phyloP scores from a whole-genome alignment of 2,797 vertebrate species.

The Acanthurus tractus region DNA sequence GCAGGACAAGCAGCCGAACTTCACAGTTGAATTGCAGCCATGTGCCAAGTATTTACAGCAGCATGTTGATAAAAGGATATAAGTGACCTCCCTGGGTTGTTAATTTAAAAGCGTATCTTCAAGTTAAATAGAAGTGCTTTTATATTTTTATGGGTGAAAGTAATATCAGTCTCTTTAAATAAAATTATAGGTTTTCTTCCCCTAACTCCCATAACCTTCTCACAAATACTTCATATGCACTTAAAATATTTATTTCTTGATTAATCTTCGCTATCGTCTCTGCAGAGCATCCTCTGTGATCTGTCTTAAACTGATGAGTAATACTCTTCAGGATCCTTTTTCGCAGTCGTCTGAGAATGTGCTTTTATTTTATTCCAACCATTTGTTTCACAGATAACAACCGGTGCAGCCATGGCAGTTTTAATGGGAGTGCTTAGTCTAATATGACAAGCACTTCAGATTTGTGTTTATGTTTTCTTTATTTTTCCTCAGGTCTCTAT shows the following conservation, averaged over 20 bases:
- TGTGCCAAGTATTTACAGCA: neutral
- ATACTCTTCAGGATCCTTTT: neutral
- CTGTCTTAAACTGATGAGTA: conserved; percentile 1
- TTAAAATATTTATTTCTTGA: neutral
- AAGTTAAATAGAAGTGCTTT: too few relatives aligned
- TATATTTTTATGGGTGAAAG: too few relatives aligned
- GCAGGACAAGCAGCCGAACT: neutral
- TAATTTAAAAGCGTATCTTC: too few relatives aligned
- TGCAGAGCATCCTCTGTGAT: neutral
- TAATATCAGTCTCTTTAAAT: too few relatives aligned
- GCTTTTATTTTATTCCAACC: conserved; percentile 4
- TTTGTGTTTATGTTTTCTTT: neutral
- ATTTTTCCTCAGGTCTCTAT: neutral
- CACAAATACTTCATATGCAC: too few relatives aligned
- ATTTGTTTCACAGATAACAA: conserved; percentile 15
- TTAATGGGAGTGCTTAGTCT: neutral
- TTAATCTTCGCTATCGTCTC: neutral
- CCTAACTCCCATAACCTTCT: too few relatives aligned
- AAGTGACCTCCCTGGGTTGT: neutral
- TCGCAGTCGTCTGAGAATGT: conserved; percentile 4
- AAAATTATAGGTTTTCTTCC: too few relatives aligned
- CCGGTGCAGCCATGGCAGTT: neutral
- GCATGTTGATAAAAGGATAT: conserved; percentile 1
- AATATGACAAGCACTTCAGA: conserved; percentile 3
- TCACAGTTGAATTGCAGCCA: neutral